Percentiles rank a stretch among this genome's conserved stretches.
Conservation (phyloP, 2,113 vertebrate species). For the Tor tambroides region DNA sequence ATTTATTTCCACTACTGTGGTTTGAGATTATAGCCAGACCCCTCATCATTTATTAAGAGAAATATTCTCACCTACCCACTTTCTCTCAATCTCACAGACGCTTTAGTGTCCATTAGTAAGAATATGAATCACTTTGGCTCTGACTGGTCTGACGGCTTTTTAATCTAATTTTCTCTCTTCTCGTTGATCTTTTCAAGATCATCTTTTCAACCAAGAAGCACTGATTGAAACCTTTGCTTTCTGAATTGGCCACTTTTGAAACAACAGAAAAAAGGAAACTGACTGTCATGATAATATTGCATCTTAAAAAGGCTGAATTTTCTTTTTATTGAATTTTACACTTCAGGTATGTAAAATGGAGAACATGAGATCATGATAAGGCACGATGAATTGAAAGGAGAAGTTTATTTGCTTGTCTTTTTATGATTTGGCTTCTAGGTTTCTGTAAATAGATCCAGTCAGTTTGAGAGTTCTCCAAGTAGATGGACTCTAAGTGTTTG, state of each 20-base stretch:
- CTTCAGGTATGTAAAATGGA: background rate
- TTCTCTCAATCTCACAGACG: background rate
- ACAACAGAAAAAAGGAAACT: background rate
- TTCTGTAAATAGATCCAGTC: background rate
- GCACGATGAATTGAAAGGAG: background rate
- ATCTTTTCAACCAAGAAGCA: background rate
- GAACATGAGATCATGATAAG: background rate
- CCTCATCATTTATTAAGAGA: background rate
- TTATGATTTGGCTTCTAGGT: background rate
- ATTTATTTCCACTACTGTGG: background rate
- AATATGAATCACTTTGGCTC: background rate
- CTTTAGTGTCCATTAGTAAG: slow-evolving; percentile 5
- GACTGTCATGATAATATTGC: background rate
- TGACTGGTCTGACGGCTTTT: background rate
- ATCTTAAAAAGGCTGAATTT: background rate
- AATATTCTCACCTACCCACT: background rate
- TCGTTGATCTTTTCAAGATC: slow-evolving; percentile 8
- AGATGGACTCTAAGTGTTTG: background rate
- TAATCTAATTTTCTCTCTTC: background rate
- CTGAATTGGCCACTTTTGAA: background rate
- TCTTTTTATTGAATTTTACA: background rate
- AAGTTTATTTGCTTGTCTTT: background rate
- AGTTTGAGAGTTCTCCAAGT: background rate
- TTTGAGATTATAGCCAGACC: background rate
- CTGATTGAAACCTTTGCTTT: background rate